A percentile compares a stretch with the other conserved stretches of the same genome.
Conservation (phyloP, 2,797 vertebrate species). For the Acrossocheilus fasciatus region DNA sequence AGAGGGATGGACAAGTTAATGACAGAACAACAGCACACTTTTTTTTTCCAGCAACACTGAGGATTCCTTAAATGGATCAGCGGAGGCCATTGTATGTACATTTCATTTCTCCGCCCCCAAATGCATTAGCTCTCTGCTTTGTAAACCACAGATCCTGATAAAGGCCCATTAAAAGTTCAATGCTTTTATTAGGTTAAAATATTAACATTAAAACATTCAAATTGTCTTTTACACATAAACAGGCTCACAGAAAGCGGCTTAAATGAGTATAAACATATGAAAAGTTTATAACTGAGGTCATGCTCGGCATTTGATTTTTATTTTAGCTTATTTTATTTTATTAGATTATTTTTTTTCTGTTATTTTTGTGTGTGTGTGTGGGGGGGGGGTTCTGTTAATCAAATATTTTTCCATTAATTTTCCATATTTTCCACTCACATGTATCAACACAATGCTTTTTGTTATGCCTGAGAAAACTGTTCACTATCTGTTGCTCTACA, state of each 20-base stretch:
- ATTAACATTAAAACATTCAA: neutral
- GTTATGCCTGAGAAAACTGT: neutral
- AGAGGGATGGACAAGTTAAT: conserved; percentile 42
- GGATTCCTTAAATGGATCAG: conserved; percentile 48
- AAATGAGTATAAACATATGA: neutral
- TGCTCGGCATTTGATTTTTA: neutral
- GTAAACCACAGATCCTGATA: neutral
- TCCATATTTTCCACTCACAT: too few relatives aligned
- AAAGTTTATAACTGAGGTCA: neutral
- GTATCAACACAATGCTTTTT: neutral
- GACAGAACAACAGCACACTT: conserved; percentile 46
- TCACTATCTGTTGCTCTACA: neutral
- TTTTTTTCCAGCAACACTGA: conserved; percentile 32
- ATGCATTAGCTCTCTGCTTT: conserved; percentile 41
- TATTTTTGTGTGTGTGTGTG: neutral
- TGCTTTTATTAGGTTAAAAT: conserved; percentile 35
- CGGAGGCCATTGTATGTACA: conserved; percentile 10
- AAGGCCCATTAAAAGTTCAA: neutral
- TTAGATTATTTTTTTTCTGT: neutral
- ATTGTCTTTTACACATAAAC: conserved; percentile 3
- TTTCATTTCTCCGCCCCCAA: conserved; percentile 13
- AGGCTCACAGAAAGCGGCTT: neutral
- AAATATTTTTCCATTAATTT: neutral
- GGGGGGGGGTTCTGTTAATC: neutral
- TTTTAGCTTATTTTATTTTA: neutral